These are phyloP conservation scores for Epinotia bilunana DNA, from an alignment of 2,888 invertebrate species.

Conservation along the genomic window DNA sequence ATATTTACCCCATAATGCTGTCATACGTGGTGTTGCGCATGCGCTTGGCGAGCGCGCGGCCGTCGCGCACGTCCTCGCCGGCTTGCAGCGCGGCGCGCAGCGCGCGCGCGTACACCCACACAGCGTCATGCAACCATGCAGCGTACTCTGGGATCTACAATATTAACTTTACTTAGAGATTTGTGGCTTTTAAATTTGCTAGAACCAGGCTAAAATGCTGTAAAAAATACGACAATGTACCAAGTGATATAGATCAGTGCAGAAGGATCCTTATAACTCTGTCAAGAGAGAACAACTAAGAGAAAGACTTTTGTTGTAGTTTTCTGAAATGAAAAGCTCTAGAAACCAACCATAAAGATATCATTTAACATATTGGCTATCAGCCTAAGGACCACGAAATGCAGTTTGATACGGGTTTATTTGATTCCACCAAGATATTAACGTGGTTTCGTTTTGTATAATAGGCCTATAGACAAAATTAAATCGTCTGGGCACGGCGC, in stretches of 20 bases:
- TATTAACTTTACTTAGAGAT: neutral
- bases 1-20: slow-evolving; percentile 92
- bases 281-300: no score
- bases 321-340: no score
- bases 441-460: slow-evolving; percentile 46
- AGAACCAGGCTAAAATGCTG: no score
- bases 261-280: no score
- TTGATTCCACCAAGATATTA: neutral
- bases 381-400: no score
- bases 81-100: slow-evolving; percentile 87
- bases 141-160: slow-evolving; percentile 93
- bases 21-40: slow-evolving; percentile 91
- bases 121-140: slow-evolving; percentile 97
- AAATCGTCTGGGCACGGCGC: slow-evolving; percentile 2
- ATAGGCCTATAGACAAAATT: slow-evolving; percentile 17
- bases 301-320: no score
- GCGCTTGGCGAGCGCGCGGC: slow-evolving; percentile 90
- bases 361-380: no score
- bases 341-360: no score
- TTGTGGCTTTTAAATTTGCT: no score
- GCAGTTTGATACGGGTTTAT: neutral
- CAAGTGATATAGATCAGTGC: no score
- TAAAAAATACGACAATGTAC: no score
- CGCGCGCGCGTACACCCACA: slow-evolving; percentile 95
- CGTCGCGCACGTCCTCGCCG: slow-evolving; percentile 90